phyloP scores from a whole-genome alignment of 2,113 vertebrate species.

The Vimba vimba region DNA sequence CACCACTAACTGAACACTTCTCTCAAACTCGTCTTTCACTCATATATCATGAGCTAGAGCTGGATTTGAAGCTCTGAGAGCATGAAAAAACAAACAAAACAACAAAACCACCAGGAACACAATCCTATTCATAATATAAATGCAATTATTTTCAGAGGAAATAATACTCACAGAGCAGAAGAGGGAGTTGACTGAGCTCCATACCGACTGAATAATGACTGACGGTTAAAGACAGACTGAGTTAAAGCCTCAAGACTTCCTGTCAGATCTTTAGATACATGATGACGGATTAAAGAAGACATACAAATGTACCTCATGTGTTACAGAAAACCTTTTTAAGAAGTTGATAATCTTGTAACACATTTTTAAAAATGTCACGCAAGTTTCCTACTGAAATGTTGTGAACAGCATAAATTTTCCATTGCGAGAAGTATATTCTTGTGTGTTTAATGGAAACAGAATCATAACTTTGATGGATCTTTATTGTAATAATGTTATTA shows the following conservation, averaged over 20 bases:
- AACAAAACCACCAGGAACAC: no score
- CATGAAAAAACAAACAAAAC: neutral
- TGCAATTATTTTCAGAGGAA: no score
- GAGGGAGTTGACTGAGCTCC: no score
- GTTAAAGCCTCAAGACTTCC: neutral
- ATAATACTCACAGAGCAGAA: no score
- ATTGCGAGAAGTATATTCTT: neutral
- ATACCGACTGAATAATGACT: no score
- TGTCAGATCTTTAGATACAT: neutral
- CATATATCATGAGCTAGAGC: neutral
- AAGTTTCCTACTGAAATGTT: neutral
- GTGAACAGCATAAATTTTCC: neutral
- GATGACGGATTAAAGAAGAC: neutral
- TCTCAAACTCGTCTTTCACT: neutral
- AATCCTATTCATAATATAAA: no score
- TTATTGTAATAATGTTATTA: neutral
- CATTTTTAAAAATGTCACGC: neutral
- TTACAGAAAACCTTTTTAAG: neutral
- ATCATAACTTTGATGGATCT: neutral
- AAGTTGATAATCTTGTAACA: neutral
- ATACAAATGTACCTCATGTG: neutral
- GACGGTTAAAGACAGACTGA: no score
- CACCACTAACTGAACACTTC: neutral
- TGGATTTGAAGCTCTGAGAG: neutral
- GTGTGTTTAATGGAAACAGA: neutral